Evolutionary conservation across 2,113 vertebrate genomes (phyloP), one percentile per base, ranked within the genome.

Genomic region (Phyllopteryx taeniolatus): DNA sequence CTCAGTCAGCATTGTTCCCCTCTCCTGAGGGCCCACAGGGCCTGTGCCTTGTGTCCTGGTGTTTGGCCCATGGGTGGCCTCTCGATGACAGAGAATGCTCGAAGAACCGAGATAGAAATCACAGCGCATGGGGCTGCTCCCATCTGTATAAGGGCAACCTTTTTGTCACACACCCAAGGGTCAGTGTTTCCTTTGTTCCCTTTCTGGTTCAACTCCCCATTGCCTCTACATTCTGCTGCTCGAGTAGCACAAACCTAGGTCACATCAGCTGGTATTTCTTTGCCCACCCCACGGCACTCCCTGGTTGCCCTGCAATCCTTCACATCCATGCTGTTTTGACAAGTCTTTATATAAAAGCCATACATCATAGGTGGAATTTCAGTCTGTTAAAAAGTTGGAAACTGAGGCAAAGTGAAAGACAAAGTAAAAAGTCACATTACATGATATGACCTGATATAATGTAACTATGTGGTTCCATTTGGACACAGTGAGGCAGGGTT

Each of bases 301-400:
- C 75, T 73, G 68, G 85, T 86, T 49, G 67, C 72, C 71, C 83
- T 76, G 87, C 91, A 91, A 93, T 94, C 86, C 85, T 86, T 94
- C 92, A 94, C 85, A 71, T 86, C 85, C 78, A 71, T 77, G 78
- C 73, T 54, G 78, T 70, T 91, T 89, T 92, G 92, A 91, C 93
- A 93, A 79, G 61, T 90, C 89, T 82, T 83, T 91, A 87, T 91
- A 93, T 91, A 91, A 90, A 92, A 87, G 92, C 87, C 90, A 93
- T 93, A 85, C 82, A 92, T 93, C 90, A 93, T 81, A 73, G 74
- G 77, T 84, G 75, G 65, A 83, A 86, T 83, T 78, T 88, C 56
- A 79, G 76, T 82, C 73, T 73, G 59, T 65, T 61, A 49, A 83
- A 86, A 83, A 85, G 80, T 85, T 86, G 71, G 54, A 83, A 71